phyloP scores from a whole-genome alignment of 2,113 vertebrate species.

The Sturnira hondurensis region DNA sequence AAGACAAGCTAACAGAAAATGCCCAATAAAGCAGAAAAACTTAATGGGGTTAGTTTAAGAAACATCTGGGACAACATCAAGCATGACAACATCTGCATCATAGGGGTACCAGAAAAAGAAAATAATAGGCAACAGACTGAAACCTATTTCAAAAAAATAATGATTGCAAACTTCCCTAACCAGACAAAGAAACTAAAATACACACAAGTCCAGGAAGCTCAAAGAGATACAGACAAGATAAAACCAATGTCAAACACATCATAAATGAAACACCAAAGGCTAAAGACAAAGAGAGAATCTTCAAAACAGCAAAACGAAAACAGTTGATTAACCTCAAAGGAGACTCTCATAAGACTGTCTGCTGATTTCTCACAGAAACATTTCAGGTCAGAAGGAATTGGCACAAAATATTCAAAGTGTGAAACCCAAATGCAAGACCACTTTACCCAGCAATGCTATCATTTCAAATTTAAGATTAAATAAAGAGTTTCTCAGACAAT shows the following conservation, averaged over 20 bases:
- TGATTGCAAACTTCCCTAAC: neutral
- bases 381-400: too few species aligned
- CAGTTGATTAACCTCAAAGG: neutral
- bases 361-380: neutral
- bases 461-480: neutral
- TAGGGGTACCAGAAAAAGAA: too few species aligned
- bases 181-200: neutral
- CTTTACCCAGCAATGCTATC: neutral
- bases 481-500: too few species aligned
- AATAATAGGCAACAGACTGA: neutral
- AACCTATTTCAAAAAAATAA: neutral
- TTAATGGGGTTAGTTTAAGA: neutral
- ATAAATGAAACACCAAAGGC: neutral
- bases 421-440: neutral
- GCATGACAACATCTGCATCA: too few species aligned
- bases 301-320: neutral
- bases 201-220: neutral
- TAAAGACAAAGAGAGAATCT: neutral
- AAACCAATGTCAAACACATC: neutral
- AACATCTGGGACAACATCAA: too few species aligned
- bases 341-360: neutral
- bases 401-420: too few species aligned
- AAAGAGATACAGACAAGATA: neutral
- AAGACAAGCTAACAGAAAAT: neutral
- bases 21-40: neutral